Evolutionary conservation across 1,140 invertebrate genomes (phyloP), one percentile per base, ranked within the genome.

Genomic region (Trypoxylus dichotomus): DNA sequence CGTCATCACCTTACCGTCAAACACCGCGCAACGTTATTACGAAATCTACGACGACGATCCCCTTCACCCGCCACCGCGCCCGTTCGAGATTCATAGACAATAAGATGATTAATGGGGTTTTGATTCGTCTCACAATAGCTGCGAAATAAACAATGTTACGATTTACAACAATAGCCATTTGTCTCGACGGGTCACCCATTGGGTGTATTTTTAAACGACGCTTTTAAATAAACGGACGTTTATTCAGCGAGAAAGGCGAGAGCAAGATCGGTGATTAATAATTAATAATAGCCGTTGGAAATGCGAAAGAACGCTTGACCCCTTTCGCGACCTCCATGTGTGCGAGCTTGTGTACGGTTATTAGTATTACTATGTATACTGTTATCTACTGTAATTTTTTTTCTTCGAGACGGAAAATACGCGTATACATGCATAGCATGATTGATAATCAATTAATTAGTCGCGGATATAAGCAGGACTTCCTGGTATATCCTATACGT

Each of bases 401-500:
- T n/a, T 21, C 3, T 54, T 54, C 47, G 47, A 6, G 13, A 5
- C 2, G 1, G 13, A 54, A 54, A 54, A 54, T 15, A 54, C 10
- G 19, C 47, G 13, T 19, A 24, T 24, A 24, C 10, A 68, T 24
- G 58, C 58, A 58, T 27, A 68, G 24, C 15, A n/a, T 24, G 19
- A 24, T 68, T 68, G 60, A 27, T 68, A 68, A 27, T n/a, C 60
- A 29, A 68, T 68, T 68, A 68, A 68, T 68, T 68, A 68, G 60
- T 27, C 10, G 24, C 7, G 60, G 24, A 68, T 68, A 68, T 24
- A 24, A 68, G 15, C 1, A 68, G 11, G 13, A 68, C 60, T 68
- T 68, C 60, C 60, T 68, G 21, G 47, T 68, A 7, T 68, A 13
- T 54, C 19, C 7, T 6, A 19, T 54, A 19, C 47, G 11, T 68